Percentiles rank a stretch among this genome's conserved stretches.
Evolutionary conservation across 1,140 invertebrate genomes (phyloP).

Genomic region (Bombus waltoni): DNA sequence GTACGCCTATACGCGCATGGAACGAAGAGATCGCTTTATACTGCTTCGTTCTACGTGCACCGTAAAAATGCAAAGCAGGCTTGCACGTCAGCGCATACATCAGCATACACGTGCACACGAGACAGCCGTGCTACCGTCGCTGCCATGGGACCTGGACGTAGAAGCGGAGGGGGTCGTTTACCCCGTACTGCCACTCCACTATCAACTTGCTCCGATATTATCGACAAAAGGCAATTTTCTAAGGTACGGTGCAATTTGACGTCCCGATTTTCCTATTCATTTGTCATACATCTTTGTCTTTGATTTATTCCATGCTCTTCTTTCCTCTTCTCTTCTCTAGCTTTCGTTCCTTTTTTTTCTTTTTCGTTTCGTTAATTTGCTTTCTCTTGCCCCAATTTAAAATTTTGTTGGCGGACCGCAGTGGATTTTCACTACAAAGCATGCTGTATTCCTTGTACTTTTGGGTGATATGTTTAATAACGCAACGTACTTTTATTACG

Average conservation of each 20-base stretch:
- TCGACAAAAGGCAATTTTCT: conserved; percentile 68
- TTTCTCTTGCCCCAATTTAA: too few species aligned
- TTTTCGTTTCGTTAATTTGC: too few species aligned
- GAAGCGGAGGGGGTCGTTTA: conserved; percentile 59
- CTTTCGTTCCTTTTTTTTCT: too few species aligned
- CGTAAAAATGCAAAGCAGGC: conserved; percentile 72
- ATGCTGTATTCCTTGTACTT: too few species aligned
- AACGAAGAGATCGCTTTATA: conserved; percentile 70
- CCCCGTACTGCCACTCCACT: conserved; percentile 54
- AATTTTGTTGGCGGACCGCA: too few species aligned
- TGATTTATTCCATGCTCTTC: neutral
- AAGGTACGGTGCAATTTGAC: conserved; percentile 56
- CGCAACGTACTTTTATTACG: too few species aligned
- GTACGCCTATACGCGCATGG: conserved; percentile 40
- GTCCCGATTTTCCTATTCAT: conserved; percentile 36
- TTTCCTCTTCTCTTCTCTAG: neutral
- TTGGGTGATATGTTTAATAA: neutral
- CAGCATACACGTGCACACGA: conserved; percentile 59
- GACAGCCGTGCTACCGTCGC: conserved; percentile 10
- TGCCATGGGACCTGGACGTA: neutral
- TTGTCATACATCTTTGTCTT: conserved; percentile 19
- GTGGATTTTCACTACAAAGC: too few species aligned
- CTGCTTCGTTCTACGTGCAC: conserved; percentile 65
- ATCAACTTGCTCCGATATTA: conserved; percentile 63
- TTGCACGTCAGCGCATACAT: conserved; percentile 65